Evolutionary conservation across 2,797 vertebrate genomes (phyloP), one percentile per base, ranked within the genome.

Genomic region (Cottoperca gobio): DNA sequence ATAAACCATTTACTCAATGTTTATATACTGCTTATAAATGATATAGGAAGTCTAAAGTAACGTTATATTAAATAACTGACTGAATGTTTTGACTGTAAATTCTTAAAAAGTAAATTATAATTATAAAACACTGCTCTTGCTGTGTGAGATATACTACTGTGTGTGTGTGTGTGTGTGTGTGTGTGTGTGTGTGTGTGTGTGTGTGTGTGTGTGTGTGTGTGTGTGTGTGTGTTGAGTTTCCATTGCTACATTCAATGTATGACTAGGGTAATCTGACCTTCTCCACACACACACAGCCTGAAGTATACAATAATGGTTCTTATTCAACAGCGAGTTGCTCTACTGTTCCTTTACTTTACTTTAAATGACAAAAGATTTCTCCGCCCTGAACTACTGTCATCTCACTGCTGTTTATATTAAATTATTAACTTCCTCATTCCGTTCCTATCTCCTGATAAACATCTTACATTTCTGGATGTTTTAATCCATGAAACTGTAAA

Each of bases 251-350:
- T 54, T 69, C 33, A 67, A 17, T 37, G 24, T 21, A 84, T 88
- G 78, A 86, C 84, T 82, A 82, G 11, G 60, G 33, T 77, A 77
- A 84, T 79, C 31, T 88, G 78, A 86, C 81, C 83, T 75, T 70
- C 53, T 53, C 17, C 14, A 42, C 10, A 40, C 57, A 55, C 42
- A 76, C 68, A 69, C 57, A 68, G 19, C 13, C 64, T 39, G 48
- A 42, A 58, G 74, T 60, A 64, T 72, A 58, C 52, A 57, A 52
- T 79, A 58, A 69, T 82, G 37, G 28, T 85, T 68, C 0, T 37
- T 82, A 88, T 85, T 85, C 79, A 90, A 9, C 73, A 82, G 52
- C 0, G 2, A 52, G 46, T 54, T 59, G 43, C 61, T 58, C 40
- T 19, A 12, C 40, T 49, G 16, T 61, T 68, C 48, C 6, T 42